Evolutionary conservation across 92 coral and sea anemone genomes (phyloP).

Genomic region (Porites rus): DNA sequence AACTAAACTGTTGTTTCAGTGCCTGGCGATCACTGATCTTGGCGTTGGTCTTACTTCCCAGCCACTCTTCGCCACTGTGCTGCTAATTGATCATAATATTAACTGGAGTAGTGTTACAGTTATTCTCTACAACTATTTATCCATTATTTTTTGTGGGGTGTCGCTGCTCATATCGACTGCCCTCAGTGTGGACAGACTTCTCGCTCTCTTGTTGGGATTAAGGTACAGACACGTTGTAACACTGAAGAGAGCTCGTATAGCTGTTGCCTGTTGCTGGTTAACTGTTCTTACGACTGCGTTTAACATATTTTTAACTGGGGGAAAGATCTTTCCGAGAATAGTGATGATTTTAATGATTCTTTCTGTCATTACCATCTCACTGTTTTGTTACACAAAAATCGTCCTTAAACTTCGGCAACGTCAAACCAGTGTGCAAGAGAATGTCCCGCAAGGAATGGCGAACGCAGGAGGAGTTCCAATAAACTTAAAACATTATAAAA

Average conservation of each 20-base stretch:
- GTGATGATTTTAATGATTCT: not conserved
- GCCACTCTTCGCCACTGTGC: not conserved
- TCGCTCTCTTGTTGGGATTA: not conserved
- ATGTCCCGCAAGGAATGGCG: not conserved
- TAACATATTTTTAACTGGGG: not conserved
- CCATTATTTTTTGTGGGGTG: not conserved
- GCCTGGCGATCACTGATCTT: conserved; percentile 12
- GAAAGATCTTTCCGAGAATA: too few relatives aligned
- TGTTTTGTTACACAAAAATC: conserved; percentile 1
- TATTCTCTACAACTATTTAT: too few relatives aligned
- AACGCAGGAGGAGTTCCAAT: not conserved
- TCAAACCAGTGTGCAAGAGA: not conserved
- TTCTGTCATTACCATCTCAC: not conserved
- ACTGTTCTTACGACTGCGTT: not conserved
- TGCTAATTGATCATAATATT: too few relatives aligned
- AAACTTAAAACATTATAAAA: not conserved
- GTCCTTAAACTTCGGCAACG: conserved; percentile 3
- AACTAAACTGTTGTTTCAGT: not conserved
- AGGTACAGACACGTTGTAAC: conserved; percentile 18
- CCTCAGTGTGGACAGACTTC: conserved; percentile 18
- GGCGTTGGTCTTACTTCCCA: not conserved
- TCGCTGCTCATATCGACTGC: not conserved
- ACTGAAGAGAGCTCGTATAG: not conserved
- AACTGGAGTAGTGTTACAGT: not conserved
- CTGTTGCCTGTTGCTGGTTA: not conserved